These are phyloP conservation scores for Argyrosomus japonicus DNA, from an alignment of 2,113 vertebrate species.

Conservation along the genomic window DNA sequence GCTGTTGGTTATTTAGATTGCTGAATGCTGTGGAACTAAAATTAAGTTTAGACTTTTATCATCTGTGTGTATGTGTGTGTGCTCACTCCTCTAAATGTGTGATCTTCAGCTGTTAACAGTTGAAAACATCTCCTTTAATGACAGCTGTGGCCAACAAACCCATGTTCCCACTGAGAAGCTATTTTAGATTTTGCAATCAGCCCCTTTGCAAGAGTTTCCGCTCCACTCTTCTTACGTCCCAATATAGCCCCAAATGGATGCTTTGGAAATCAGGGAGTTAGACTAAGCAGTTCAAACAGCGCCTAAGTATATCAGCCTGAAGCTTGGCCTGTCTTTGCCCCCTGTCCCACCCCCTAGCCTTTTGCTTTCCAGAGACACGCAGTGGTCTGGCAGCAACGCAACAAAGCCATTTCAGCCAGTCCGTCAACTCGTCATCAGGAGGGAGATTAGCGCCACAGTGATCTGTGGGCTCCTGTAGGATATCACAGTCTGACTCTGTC, in stretches of 20 bases:
- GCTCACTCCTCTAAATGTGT: constrained; percentile 32
- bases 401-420: constrained; percentile 18
- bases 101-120: constrained; percentile 61
- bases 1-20: constrained; percentile 4
- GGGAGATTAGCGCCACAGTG: constrained; percentile 58
- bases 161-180: constrained; percentile 59
- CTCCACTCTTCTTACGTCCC: constrained; percentile 73
- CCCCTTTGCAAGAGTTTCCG: constrained; percentile 70
- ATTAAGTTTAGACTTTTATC: constrained; percentile 17
- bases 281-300: constrained; percentile 13
- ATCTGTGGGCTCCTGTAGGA: constrained; percentile 51
- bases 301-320: constrained; percentile 48
- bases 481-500: constrained; percentile 49
- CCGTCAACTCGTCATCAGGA: constrained; percentile 52
- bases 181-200: constrained; percentile 73
- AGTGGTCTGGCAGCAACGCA: constrained; percentile 7
- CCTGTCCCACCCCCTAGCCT: neutral
- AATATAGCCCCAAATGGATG: constrained; percentile 74
- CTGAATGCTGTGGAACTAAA: constrained; percentile 19
- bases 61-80: constrained; percentile 7
- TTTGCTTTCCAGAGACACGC: constrained; percentile 55
- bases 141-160: constrained; percentile 73
- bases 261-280: constrained; percentile 63
- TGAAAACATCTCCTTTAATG: constrained; percentile 60
- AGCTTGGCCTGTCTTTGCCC: constrained; percentile 27